Evolutionary conservation across 2,888 invertebrate species (phyloP), one percentile per base, ranked within the genome.

Genomic region (Scaptomyza parva): DNA sequence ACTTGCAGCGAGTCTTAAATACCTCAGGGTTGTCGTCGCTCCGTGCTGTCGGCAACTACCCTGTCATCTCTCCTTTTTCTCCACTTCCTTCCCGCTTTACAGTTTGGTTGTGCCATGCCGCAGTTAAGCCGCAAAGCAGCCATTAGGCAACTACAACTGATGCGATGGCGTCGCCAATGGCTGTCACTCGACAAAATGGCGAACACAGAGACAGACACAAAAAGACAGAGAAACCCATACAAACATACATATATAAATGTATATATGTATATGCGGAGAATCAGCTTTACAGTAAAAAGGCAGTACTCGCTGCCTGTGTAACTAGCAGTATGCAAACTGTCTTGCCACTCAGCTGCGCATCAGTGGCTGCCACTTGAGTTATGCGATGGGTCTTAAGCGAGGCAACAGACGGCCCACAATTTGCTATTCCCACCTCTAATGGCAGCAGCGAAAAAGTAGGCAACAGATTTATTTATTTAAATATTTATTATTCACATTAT

Each of bases 121-220:
- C 72, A 86, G 77, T 76, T 70, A 80, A 83, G 83, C 88, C 88
- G 80, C 81, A 82, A 86, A 88, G 86, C 81, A 86, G 80, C 81
- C 81, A 82, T 82, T 82, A 82, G 76, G 65, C 76, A 70, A 70
- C 86, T 70, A 68, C 67, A 69, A 82, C 83, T 72, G 81, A 64
- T 70, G 78, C 85, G 69, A 80, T 37, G 70, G 60, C 78, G 76
- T 51, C 62, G 66, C 73, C 66, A 80, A 79, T 76, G 76, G 62
- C 52, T 77, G 81, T 68, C 77, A 61, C 81, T 77, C 63, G 55
- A 70, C 72, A 65, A 71, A 80, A 83, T 76, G 85, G 82, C 65
- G 65, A 37, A 17, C 64, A 51, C 64, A 41, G 44, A 55, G 45
- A 64, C 20, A 41, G 44, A 55, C 50, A 64, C 20, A 40, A 43